Conservation (phyloP, 2,888 invertebrate genomes). For the Chrysolina haemoptera region DNA sequence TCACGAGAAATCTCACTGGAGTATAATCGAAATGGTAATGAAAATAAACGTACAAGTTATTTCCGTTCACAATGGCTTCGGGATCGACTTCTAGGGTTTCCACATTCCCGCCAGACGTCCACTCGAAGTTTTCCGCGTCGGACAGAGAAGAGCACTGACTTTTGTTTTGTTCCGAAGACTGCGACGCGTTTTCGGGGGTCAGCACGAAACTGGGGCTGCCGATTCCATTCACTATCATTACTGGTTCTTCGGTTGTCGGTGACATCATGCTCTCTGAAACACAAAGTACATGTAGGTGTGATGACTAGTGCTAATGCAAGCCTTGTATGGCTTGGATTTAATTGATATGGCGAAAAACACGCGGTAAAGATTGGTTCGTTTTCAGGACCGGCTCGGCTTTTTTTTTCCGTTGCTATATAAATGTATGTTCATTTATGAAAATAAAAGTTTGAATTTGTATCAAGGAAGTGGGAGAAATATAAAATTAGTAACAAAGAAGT, state of each 20-base stretch:
- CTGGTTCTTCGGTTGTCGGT: conserved; percentile 48
- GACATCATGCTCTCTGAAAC: conserved; percentile 51
- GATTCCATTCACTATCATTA: conserved; percentile 43
- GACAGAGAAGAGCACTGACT: conserved; percentile 76
- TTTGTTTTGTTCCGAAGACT: conserved; percentile 55
- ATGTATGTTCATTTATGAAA: too few species aligned
- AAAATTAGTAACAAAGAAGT: too few species aligned
- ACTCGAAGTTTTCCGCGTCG: conserved; percentile 87
- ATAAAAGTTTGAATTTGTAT: too few species aligned
- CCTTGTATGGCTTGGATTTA: conserved; percentile 4
- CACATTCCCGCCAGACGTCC: conserved; percentile 75
- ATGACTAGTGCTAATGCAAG: conserved; percentile 12
- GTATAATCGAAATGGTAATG: conserved; percentile 12
- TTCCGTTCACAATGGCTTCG: conserved; percentile 57
- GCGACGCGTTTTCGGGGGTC: conserved; percentile 38
- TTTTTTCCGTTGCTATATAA: too few species aligned
- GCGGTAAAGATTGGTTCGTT: not conserved
- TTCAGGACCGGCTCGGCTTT: not conserved
- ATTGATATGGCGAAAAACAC: conserved; percentile 1
- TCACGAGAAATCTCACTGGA: not conserved
- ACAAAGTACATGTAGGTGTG: conserved; percentile 31
- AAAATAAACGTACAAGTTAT: conserved; percentile 37
- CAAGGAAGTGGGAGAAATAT: too few species aligned
- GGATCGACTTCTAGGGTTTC: conserved; percentile 70
- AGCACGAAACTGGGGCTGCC: conserved; percentile 47